phyloP scores from a whole-genome alignment of 2,113 vertebrate genomes.

The Melanotaenia duboulayi region DNA sequence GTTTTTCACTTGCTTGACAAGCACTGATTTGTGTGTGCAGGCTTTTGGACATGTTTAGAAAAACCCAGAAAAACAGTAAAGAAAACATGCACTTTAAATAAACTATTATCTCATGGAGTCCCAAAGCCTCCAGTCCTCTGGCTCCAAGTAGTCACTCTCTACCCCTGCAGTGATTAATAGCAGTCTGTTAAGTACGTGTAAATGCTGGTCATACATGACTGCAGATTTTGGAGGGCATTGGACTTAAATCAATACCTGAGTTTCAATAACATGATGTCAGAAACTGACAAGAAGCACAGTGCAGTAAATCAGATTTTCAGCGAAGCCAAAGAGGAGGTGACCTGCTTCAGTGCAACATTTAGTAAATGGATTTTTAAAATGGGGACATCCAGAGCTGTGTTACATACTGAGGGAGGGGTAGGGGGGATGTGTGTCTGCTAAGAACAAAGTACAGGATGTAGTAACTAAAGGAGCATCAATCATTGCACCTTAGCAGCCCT shows the following conservation, averaged over 20 bases:
- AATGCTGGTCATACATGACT: slow-evolving; percentile 43
- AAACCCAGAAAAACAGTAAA: background rate
- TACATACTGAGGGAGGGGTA: slow-evolving; percentile 16
- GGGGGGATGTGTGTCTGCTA: slow-evolving; percentile 7
- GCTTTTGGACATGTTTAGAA: background rate
- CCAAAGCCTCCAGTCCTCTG: background rate
- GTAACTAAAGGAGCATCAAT: slow-evolving; percentile 12
- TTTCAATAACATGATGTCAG: slow-evolving; percentile 53
- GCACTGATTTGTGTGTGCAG: slow-evolving; percentile 4
- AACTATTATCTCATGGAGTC: slow-evolving; percentile 17
- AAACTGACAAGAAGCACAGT: slow-evolving; percentile 25
- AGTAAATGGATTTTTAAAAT: slow-evolving; percentile 61
- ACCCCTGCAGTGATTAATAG: slow-evolving; percentile 45
- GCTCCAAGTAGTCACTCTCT: slow-evolving; percentile 12
- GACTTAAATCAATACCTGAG: slow-evolving; percentile 54
- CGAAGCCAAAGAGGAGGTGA: slow-evolving; percentile 41
- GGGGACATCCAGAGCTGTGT: slow-evolving; percentile 36
- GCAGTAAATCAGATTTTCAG: slow-evolving; percentile 50
- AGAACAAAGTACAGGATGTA: slow-evolving; percentile 25
- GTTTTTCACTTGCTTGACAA: background rate
- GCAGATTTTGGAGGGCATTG: slow-evolving; percentile 24
- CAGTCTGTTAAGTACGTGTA: slow-evolving; percentile 22
- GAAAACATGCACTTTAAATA: slow-evolving; percentile 16
- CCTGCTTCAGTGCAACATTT: slow-evolving; percentile 40
- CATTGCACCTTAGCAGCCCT: background rate